Evolutionary conservation across 23 tunicate genomes (phyloP).

Genomic region (Botrylloides violaceus): DNA sequence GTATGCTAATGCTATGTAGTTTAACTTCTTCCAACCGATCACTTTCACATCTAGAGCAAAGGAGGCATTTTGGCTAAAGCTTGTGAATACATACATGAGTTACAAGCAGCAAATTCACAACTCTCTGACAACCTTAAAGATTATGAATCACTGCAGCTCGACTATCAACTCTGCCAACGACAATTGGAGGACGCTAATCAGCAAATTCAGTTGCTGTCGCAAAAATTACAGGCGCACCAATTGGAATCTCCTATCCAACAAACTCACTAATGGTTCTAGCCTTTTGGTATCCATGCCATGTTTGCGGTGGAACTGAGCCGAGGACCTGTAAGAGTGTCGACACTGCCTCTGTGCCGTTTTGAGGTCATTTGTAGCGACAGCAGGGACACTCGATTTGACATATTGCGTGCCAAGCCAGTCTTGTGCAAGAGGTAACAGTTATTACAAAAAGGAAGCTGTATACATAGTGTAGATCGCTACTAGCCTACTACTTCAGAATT

Average conservation of each 20-base stretch:
- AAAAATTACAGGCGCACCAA: slow-evolving; percentile 63
- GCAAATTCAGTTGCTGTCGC: slow-evolving; percentile 52
- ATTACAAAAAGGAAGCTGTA: no score
- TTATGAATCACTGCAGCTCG: slow-evolving; percentile 50
- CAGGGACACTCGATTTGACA: no score
- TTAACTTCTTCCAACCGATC: not conserved
- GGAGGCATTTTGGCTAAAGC: slow-evolving; percentile 99
- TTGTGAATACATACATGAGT: slow-evolving; percentile 70
- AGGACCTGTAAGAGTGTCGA: not conserved
- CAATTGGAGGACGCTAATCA: slow-evolving; percentile 73
- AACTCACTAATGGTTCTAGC: not conserved
- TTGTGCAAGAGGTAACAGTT: no score
- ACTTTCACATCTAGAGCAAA: slow-evolving; percentile 61
- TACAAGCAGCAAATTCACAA: slow-evolving; percentile 41
- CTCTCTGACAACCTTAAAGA: slow-evolving; percentile 36
- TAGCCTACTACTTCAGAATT: no score
- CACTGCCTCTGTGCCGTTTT: no score
- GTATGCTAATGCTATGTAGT: not conserved
- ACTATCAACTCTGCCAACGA: slow-evolving; percentile 40
- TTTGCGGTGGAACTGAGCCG: not conserved
- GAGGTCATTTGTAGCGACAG: no score
- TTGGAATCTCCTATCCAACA: slow-evolving; percentile 28
- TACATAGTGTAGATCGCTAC: no score
- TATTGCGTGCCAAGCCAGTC: no score
- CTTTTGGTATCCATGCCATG: no score